Evolutionary conservation across 2,888 invertebrate genomes (phyloP), one percentile per base, ranked within the genome.

Genomic region (Dicyrtomina minuta): DNA sequence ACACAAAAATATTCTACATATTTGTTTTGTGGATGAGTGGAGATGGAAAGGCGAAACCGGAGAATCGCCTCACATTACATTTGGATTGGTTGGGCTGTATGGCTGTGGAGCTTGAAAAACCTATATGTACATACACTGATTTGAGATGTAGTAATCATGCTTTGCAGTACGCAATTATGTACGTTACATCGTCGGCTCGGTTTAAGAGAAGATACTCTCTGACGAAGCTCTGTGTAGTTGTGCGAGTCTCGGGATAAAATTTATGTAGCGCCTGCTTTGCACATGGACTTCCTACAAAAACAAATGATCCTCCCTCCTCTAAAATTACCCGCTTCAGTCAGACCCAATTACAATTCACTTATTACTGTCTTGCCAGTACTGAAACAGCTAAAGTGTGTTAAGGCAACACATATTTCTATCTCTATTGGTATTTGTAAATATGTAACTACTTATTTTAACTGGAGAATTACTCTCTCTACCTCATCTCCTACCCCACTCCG

Each of bases 241-340:
- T 20, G n/a, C 46, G 22, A 15, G 10, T 17, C 44, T 24, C 39
- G 53, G 44, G 53, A 51, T 61, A 62, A 49, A 53, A 62, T 66
- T 66, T 65, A 61, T 55, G 41, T 51, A 68, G 62, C 64, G 69
- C 64, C 69, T 69, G 69, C 58, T 55, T 58, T 64, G 39, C 68
- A 68, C 68, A 68, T 68, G 69, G 62, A 69, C 46, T 46, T 56
- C 44, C 61, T 22, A 61, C 61, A 15, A 46, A 26, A 61, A 62
- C 62, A 62, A 62, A 62, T 51, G 62, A 51, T 62, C 49, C 68
- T 49, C 41, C 65, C 51, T 64, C 64, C 62, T 65, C 64, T 59
- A 58, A 65, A 69, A 65, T 65, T 59, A 59, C 59, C 64, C 62
- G 58, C 58, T 69, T 58, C 61, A 68, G 62, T 68, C 62, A 68